Percentiles rank a stretch among this genome's conserved stretches.
Evolutionary conservation across 2,113 vertebrate species (phyloP).

Genomic region (Aldabrachelys gigantea): DNA sequence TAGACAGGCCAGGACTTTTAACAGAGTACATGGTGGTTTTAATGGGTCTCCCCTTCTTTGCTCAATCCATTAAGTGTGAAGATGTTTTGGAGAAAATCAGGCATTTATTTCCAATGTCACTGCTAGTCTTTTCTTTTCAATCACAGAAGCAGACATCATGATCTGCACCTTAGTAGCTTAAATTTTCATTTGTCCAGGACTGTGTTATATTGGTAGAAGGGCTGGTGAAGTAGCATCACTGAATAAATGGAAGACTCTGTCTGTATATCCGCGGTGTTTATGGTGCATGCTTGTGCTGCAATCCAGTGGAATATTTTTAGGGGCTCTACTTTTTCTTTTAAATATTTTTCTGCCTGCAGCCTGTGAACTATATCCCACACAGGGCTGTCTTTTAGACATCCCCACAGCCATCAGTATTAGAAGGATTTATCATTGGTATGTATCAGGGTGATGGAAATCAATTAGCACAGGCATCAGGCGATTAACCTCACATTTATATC

Average conservation of each 20-base stretch:
- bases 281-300: background rate
- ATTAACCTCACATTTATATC: background rate
- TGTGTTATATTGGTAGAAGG: background rate
- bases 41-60: background rate
- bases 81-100: background rate
- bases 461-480: background rate
- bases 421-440: background rate
- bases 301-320: background rate
- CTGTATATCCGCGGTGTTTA: accelerated
- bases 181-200: background rate
- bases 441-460: background rate
- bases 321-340: background rate
- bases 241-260: background rate
- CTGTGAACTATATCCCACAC: background rate
- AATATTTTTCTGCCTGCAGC: background rate
- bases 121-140: background rate
- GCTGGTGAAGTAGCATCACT: background rate
- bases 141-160: background rate
- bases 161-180: background rate
- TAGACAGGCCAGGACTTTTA: background rate
- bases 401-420: background rate
- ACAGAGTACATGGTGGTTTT: background rate
- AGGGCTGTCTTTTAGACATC: background rate
- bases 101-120: background rate
- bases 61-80: background rate